Evolutionary conservation across 2,888 invertebrate genomes (phyloP).

Genomic region (Arenicola marina): DNA sequence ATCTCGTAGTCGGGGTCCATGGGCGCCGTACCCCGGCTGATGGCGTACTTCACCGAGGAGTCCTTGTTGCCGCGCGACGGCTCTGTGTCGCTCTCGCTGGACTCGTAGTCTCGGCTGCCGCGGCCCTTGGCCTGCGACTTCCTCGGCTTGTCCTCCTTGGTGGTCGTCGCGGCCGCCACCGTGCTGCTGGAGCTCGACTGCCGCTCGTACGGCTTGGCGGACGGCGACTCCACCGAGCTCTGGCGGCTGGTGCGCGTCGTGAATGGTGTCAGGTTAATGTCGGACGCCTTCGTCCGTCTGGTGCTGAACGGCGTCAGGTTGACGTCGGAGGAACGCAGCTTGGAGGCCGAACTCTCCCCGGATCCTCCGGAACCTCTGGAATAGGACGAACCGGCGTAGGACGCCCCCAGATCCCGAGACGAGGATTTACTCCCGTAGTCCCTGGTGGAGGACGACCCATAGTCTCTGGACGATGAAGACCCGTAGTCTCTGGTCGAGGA

Average conservation of each 20-base stretch:
- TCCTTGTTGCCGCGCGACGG: slow-evolving; percentile 16
- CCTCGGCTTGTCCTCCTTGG: neutral
- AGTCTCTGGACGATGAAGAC: neutral
- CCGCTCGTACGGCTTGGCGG: neutral
- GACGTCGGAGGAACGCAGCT: slow-evolving; percentile 13
- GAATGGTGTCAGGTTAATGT: slow-evolving; percentile 19
- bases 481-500: slow-evolving; percentile 2
- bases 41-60: slow-evolving; percentile 38
- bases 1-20: slow-evolving; percentile 33
- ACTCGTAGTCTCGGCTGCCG: slow-evolving; percentile 12
- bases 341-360: neutral
- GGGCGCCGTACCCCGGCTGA: slow-evolving; percentile 54
- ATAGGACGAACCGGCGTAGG: too few relatives aligned
- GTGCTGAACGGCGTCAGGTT: slow-evolving; percentile 30
- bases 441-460: neutral
- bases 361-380: neutral
- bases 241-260: neutral
- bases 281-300: slow-evolving; percentile 13
- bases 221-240: neutral
- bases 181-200: neutral
- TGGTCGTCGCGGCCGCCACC: neutral
- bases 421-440: neutral
- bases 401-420: neutral
- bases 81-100: slow-evolving; percentile 30
- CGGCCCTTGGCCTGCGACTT: neutral